Evolutionary conservation across 2,797 vertebrate species (phyloP).

Genomic region (Sebastes matsubarae): DNA sequence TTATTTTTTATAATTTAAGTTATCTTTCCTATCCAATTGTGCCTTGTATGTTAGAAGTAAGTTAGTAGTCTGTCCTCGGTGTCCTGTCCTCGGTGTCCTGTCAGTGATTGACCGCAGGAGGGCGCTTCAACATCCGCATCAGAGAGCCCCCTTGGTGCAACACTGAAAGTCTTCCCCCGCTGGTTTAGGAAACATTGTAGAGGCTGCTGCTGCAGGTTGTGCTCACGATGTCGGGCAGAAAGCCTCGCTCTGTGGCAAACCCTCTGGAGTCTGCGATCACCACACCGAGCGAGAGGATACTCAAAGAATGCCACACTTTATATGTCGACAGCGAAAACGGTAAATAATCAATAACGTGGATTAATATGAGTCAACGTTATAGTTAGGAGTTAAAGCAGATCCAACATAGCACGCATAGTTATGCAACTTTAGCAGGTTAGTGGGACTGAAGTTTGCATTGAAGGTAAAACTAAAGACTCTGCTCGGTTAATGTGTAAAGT

Average conservation of each 20-base stretch:
- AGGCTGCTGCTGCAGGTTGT: not conserved
- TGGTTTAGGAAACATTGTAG: not conserved
- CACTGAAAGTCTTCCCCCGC: slow-evolving; percentile 74
- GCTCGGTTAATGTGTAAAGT: not conserved
- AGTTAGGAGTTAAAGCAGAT: not conserved
- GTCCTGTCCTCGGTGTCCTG: too few relatives aligned
- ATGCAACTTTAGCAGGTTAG: slow-evolving; percentile 13
- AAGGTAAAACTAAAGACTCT: not conserved
- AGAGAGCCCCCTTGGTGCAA: slow-evolving; percentile 58
- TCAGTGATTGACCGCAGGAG: not conserved
- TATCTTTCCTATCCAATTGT: too few relatives aligned
- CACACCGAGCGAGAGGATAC: slow-evolving; percentile 82
- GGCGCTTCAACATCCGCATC: slow-evolving; percentile 41
- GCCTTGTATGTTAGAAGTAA: too few relatives aligned
- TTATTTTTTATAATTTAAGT: too few relatives aligned
- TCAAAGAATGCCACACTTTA: slow-evolving; percentile 83
- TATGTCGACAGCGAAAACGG: slow-evolving; percentile 85
- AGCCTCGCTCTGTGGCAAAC: slow-evolving; percentile 82
- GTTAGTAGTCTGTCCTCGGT: too few relatives aligned
- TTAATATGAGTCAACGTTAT: not conserved
- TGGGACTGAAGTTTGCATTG: not conserved
- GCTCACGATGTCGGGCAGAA: slow-evolving; percentile 80
- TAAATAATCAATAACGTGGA: slow-evolving; percentile 59
- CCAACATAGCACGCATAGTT: not conserved
- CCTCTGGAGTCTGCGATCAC: slow-evolving; percentile 81